Base-by-base conservation (phyloP, 2,888 invertebrate species). In the Rhimphoctona megacephalus region DNA sequence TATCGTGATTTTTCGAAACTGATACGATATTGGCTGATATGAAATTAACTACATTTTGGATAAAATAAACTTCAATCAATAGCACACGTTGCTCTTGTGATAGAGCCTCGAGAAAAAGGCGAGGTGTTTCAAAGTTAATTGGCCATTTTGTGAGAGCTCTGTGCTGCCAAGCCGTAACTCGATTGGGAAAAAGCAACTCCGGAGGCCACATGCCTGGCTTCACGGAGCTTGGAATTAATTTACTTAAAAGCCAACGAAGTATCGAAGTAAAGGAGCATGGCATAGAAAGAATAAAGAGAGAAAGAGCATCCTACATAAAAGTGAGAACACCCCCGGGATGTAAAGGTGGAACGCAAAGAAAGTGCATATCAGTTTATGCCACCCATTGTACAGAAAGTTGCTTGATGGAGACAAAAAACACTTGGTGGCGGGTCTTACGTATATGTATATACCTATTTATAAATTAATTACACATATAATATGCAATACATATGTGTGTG, bases 221-320 rank as follows among this genome's bases (percentile, higher is more conserved):
- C 80, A n/a, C 64, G 74, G 33, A 49, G 70, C 85, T 69, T 57
- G 78, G 83, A 86, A 86, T 83, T 86, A 86, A 86, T 86, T 86
- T 81, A 77, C 80, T 83, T 80, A 77, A 86, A 77, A 86, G 83
- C 83, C 70, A 72, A 83, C 83, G 64, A 81, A 83, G 83, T 77
- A 76, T 81, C 80, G 83, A 67, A 77, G 67, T 64, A 70, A 70
- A 70, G 43, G 57, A 79, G 30, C 11, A 66, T 25, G 19, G 33
- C 22, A 46, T 33, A 69, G 79, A 66, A 7, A 49, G 64, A 36
- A 52, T 30, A 19, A 46, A 17, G n/a, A 25, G 30, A 7, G 30
- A 43, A 25, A 30, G 36, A 2, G 61, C 49, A 43, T 69, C 57
- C 57, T 74, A 52, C 52, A 83, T 70, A 80, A 85, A 85, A 82